Evolutionary conservation across 1,140 invertebrate species (phyloP).

Genomic region (Plectrocnemia conspersa): DNA sequence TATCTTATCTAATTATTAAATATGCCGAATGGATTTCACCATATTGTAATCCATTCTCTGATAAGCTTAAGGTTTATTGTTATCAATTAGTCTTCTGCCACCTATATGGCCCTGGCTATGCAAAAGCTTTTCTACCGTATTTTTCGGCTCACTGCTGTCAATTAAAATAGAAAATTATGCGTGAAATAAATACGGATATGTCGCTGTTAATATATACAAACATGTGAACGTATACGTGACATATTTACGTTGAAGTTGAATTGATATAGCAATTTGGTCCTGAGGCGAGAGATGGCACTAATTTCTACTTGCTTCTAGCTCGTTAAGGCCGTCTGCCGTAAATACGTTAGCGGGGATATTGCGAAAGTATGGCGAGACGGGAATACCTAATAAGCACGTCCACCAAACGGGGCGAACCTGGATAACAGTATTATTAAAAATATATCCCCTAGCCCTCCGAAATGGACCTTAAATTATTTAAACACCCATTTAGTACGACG

Average conservation of each 20-base stretch:
- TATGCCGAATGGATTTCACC: too few relatives aligned
- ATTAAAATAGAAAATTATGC: too few relatives aligned
- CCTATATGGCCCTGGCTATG: too few relatives aligned
- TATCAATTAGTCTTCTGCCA: too few relatives aligned
- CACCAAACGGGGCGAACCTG: neutral
- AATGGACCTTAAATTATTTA: constrained; percentile 4
- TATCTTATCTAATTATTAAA: too few relatives aligned
- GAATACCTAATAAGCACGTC: constrained; percentile 15
- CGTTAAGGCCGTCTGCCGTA: constrained; percentile 11
- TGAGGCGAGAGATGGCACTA: constrained; percentile 19
- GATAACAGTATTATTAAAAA: constrained; percentile 14
- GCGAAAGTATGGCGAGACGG: constrained; percentile 18
- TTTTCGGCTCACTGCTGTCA: too few relatives aligned
- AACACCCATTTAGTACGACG: constrained; percentile 1
- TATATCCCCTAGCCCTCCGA: neutral
- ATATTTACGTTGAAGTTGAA: constrained; percentile 17
- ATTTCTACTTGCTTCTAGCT: constrained; percentile 10
- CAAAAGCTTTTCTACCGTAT: too few relatives aligned
- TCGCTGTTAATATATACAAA: neutral
- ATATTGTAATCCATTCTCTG: too few relatives aligned
- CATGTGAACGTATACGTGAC: neutral
- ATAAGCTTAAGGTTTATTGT: too few relatives aligned
- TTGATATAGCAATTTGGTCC: constrained; percentile 16
- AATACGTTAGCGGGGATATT: constrained; percentile 20
- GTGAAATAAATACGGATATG: neutral